These are phyloP conservation scores for Myzus persicae DNA, from an alignment of 1,140 invertebrate genomes.

Conservation along the genomic window DNA sequence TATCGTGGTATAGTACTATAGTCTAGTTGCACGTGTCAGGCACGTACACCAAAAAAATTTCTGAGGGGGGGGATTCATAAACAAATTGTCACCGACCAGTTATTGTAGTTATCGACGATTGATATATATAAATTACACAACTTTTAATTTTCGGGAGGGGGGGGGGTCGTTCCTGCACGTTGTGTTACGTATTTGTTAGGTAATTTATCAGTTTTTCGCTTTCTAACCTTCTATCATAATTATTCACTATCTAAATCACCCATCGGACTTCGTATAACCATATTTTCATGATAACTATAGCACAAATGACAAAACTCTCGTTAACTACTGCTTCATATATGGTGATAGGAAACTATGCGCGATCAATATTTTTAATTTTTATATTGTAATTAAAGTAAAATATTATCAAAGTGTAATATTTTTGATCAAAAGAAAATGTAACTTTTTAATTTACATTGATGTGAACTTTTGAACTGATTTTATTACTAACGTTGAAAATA, in stretches of 20 bases:
- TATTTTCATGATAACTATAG: neutral
- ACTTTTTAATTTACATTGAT: neutral
- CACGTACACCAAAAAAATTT: no score
- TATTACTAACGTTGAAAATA: no score
- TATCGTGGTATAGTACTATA: no score
- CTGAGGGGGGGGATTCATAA: no score
- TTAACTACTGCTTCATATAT: neutral
- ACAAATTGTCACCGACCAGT: no score
- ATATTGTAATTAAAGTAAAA: neutral
- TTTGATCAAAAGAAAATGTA: neutral
- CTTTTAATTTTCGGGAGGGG: no score
- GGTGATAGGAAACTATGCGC: neutral
- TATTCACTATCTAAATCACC: no score
- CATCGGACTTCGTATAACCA: neutral
- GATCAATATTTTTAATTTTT: constrained; percentile 3
- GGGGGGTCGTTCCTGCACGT: no score
- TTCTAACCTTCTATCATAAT: neutral
- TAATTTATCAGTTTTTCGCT: neutral
- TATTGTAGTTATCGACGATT: no score
- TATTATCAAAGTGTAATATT: neutral
- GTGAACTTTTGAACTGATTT: no score
- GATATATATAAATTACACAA: no score
- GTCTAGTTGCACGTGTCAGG: no score
- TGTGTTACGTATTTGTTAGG: neutral
- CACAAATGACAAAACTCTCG: neutral